phyloP scores from a whole-genome alignment of 2,113 vertebrate genomes.

The Regulus satrapa region DNA sequence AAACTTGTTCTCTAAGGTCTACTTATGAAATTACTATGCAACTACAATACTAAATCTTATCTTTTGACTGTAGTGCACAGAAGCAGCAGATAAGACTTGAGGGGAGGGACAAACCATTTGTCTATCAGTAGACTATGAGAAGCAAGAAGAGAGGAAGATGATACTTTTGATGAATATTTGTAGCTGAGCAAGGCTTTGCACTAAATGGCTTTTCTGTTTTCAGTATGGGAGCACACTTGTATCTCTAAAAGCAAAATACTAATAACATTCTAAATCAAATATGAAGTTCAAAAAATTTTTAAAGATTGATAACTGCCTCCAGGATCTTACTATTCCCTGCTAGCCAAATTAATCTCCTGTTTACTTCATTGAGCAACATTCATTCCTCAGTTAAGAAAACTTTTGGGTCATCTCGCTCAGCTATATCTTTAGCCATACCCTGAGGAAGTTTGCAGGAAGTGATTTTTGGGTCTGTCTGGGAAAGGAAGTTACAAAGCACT shows the following conservation, averaged over 20 bases:
- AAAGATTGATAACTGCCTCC: slow-evolving; percentile 37
- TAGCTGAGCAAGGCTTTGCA: not conserved
- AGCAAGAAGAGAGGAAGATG: not conserved
- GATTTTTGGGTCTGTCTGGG: not conserved
- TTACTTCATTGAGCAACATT: slow-evolving; percentile 34
- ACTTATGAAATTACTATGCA: slow-evolving; percentile 57
- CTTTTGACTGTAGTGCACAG: slow-evolving; percentile 12
- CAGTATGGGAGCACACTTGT: not conserved
- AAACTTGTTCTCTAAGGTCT: slow-evolving; percentile 21
- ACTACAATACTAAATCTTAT: slow-evolving; percentile 44
- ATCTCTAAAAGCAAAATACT: slow-evolving; percentile 24
- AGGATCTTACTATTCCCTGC: slow-evolving; percentile 26
- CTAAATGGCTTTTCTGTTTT: slow-evolving; percentile 25
- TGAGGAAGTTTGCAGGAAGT: not conserved
- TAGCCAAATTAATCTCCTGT: slow-evolving; percentile 15
- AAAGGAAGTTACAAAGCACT: not conserved
- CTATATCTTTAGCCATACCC: not conserved
- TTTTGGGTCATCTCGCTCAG: not conserved
- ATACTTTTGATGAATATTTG: slow-evolving; percentile 21
- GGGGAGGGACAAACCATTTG: slow-evolving; percentile 10
- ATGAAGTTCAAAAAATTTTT: not conserved
- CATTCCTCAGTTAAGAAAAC: not conserved
- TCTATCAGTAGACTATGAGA: slow-evolving; percentile 26
- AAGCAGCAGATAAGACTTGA: not conserved
- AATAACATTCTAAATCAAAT: slow-evolving; percentile 49